Evolutionary conservation across 2,888 invertebrate genomes (phyloP), one percentile per base, ranked within the genome.

Genomic region (Cryptocheilus praepositus): DNA sequence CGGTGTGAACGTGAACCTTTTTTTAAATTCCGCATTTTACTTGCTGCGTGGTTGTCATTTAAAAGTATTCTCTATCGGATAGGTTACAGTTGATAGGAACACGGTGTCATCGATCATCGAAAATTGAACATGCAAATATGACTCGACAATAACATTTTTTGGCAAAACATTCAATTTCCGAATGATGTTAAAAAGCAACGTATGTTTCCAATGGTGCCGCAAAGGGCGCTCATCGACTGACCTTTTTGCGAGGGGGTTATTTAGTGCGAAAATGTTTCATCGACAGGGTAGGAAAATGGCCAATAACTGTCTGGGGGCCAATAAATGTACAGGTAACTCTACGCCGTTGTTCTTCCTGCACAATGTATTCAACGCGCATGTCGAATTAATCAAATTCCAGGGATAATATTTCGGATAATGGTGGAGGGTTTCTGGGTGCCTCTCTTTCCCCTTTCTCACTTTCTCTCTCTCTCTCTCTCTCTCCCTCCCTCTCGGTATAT

Each of bases 181-280:
- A n/a, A 25, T 46, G 45, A 43, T 46, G 53, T 52, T 68, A 19
- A 36, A 36, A 36, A 7, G 4, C 36, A 11, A 5, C 36, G 1
- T 36, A 36, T 36, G 36, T n/a, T n/a, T n/a, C n/a, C 13, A 36
- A 36, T n/a, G 53, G 36, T 18, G 19, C 25, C 59, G 15, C 58
- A 60, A 58, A 18, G 44, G 53, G 55, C 54, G 45, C 54, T 55
- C 58, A 57, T 62, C 56, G 53, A 59, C 58, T 49, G 56, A 58
- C 68, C 67, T 73, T 72, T 73, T 67, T 66, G 61, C 57, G 57
- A 58, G 56, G n/a, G 53, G 55, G 73, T 69, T 69, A 72, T 72
- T 72, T 63, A 56, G 58, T 55, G 61, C 45, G 65, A 58, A 18
- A 60, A 63, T 58, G 63, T 73, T 69, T 63, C 64, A 73, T 73